Percentiles rank a stretch among this genome's conserved stretches.
These are phyloP conservation scores for Champsocephalus esox DNA, from an alignment of 2,797 vertebrate species.

Conservation along the genomic window DNA sequence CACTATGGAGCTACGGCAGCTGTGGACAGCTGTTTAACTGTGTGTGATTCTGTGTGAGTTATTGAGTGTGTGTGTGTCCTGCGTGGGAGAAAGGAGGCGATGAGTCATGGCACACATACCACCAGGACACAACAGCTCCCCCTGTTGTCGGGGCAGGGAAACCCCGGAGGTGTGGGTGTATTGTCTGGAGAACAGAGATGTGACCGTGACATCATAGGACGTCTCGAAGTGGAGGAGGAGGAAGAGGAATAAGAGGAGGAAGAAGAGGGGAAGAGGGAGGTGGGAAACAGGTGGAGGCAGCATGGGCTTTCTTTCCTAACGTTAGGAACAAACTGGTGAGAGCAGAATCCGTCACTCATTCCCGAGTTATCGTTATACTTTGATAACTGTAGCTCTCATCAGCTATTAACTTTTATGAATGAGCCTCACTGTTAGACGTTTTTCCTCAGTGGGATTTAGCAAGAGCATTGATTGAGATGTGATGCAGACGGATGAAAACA, in stretches of 20 bases:
- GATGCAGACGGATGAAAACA: constrained; percentile 39
- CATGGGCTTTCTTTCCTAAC: background rate
- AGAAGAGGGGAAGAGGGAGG: constrained; percentile 8
- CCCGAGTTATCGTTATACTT: constrained; percentile 51
- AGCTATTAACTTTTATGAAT: constrained; percentile 63
- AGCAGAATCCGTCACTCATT: constrained; percentile 34
- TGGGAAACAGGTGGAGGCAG: constrained; percentile 55
- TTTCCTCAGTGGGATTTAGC: constrained; percentile 44
- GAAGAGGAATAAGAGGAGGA: constrained; percentile 17
- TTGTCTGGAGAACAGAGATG: constrained; percentile 80
- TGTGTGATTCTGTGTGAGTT: background rate
- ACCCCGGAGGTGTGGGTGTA: constrained; percentile 83
- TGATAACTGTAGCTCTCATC: constrained; percentile 51
- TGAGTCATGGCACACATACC: constrained; percentile 86
- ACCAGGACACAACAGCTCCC: constrained; percentile 85
- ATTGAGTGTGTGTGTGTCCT: constrained; percentile 31
- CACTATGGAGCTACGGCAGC: constrained; percentile 53
- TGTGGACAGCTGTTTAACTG: constrained; percentile 35
- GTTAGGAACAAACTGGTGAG: background rate
- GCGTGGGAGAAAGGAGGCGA: constrained; percentile 78
- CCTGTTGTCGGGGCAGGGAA: constrained; percentile 84
- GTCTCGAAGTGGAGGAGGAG: constrained; percentile 42
- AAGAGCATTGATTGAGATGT: constrained; percentile 48
- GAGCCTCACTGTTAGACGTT: constrained; percentile 51
- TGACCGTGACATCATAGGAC: constrained; percentile 79